These are phyloP conservation scores for Atopsyche davidsoni DNA, from an alignment of 1,140 invertebrate genomes.

Conservation along the genomic window DNA sequence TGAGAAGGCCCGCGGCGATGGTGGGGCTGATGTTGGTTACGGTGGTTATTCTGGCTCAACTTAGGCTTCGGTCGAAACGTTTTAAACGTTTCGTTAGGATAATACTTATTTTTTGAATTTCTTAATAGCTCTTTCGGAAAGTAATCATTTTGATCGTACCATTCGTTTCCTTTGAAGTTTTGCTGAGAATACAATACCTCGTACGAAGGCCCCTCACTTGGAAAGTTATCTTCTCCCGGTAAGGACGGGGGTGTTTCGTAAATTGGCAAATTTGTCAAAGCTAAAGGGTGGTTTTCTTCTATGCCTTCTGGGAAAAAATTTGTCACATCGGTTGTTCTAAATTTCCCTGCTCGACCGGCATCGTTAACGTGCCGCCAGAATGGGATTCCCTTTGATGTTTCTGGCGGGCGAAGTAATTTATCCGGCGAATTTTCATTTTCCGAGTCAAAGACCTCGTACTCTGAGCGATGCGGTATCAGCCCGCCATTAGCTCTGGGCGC, in stretches of 20 bases:
- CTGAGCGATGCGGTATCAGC: no score
- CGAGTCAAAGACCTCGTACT: not conserved
- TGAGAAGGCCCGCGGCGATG: not conserved
- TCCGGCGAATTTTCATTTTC: conserved; percentile 2
- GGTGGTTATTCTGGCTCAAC: conserved; percentile 4
- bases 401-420: conserved; percentile 8
- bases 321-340: conserved; percentile 3
- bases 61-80: not conserved
- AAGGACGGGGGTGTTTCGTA: conserved; percentile 23
- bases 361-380: conserved; percentile 11
- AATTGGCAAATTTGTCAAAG: conserved; percentile 20
- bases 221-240: conserved; percentile 4
- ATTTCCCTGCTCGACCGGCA: conserved; percentile 7
- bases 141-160: conserved; percentile 35
- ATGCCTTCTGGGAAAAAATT: not conserved
- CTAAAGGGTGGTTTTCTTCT: conserved; percentile 17
- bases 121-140: conserved; percentile 32
- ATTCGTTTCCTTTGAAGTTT: conserved; percentile 28
- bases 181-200: conserved; percentile 24
- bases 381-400: not conserved
- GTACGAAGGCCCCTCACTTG: conserved; percentile 9
- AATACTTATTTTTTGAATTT: conserved; percentile 31
- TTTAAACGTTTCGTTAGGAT: not conserved
- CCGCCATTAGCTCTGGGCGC: not conserved
- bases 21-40: conserved; percentile 1